Evolutionary conservation across 2,797 vertebrate species (phyloP), one percentile per base, ranked within the genome.

Genomic region (Notamacropus eugenii): DNA sequence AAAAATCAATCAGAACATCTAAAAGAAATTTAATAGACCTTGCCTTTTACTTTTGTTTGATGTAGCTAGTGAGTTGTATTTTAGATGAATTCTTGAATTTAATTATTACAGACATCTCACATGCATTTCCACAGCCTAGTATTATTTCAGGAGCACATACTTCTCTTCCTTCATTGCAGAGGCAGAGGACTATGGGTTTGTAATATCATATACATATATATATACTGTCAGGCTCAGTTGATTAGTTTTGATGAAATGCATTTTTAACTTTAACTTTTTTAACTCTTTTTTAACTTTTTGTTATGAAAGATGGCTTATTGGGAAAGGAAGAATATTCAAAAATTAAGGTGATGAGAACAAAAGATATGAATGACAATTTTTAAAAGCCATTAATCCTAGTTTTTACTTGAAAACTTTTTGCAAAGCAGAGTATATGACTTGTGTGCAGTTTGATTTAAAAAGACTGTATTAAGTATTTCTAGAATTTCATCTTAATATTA

Each of bases 1-100:
- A 95, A 94, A 74, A 55, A 28, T 90, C 54, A 94, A 54, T n/a
- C 31, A 90, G 67, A 40, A 40, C n/a, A 74, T 40, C 67, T 40
- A 40, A 74, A 74, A 74, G n/a, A 74, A 74, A 74, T 74, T 74
- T 9, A 9, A 40, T 74, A 74, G 67, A 22, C 19, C 19, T 40
- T 40, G n/a, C 19, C 67, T 74, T 74, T 74, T n/a, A 22, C 40
- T 74, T 74, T 74, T 62, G 59, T 31, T 74, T 74, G n/a, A 40
- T 74, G n/a, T 74, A 74, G 40, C 22, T 40, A 13, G 67, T 74
- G n/a, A 74, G 19, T 74, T 74, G 6, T 74, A 8, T 74, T 67
- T 74, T 40, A 40, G n/a, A 74, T 74, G n/a, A 74, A 40, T 24
- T 74, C 67, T 74, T 74, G 67, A 40, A 74, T 31, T 24, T 74